Base-by-base conservation (phyloP, 1,140 invertebrate species). In the Druon quercuslanigerum region DNA sequence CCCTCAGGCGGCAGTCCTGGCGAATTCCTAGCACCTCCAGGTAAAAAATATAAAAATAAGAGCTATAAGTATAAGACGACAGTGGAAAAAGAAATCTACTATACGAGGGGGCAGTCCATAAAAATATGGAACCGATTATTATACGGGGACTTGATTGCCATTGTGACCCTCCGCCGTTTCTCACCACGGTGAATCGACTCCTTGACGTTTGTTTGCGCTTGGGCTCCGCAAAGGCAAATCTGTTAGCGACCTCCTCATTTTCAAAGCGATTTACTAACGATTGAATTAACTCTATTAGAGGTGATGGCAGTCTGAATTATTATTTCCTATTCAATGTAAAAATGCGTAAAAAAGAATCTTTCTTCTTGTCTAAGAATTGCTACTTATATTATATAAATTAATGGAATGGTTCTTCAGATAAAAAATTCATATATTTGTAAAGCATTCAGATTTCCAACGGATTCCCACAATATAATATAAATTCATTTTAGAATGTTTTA, bases 11-110 rank as follows among this genome's bases (percentile, higher is more conserved):
- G 91, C 79, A 92, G 91, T 75, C 90, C 91, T 56, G 90, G 87
- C 75, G 90, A 92, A 87, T 92, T 92, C 83, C 86, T 92, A 85
- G 89, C 91, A 84, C 90, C 90, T 87, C 82, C 90, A 89, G 91
- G 91, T 91, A 90, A 81, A 84, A 75, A 79, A 81, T 74, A 19
- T 14, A 71, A 80, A 84, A 52, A 79, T 78, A 81, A 78, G 19
- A 70, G 50, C 75, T 19, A 25, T 33, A 60, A 56, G 60, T 56
- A 40, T 33, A 73, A 46, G 54, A 74, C 19, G 73, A 60, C 20
- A 57, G 50, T 8, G 17, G 16, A n/a, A 13, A 33, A 66, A 66
- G 25, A 46, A 66, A 33, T 66, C 25, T 66, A 66, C 25, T 33
- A 33, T 20, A 66, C 40, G 25, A 66, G 60, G 60, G 25, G 60